phyloP scores from a whole-genome alignment of 2,113 vertebrate genomes.

The Coreoperca whiteheadi region DNA sequence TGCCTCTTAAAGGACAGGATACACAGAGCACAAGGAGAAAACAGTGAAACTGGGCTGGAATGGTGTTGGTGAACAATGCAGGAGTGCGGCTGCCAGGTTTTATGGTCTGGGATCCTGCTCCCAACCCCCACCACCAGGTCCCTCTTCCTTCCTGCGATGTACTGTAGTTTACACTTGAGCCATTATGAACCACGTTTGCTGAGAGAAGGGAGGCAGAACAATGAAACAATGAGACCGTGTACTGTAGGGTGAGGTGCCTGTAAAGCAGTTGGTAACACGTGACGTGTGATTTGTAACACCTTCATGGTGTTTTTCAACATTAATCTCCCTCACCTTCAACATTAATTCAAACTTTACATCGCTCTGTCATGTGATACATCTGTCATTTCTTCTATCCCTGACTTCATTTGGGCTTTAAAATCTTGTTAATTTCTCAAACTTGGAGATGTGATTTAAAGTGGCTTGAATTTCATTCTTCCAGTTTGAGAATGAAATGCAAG shows the following conservation, averaged over 20 bases:
- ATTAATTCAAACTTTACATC: constrained; percentile 41
- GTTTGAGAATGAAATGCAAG: not conserved
- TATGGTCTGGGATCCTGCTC: constrained; percentile 80
- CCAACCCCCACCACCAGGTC: constrained; percentile 80
- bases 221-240: constrained; percentile 79
- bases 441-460: not conserved
- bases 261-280: constrained; percentile 32
- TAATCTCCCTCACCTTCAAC: constrained; percentile 34
- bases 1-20: constrained; percentile 82
- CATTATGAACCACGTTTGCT: constrained; percentile 68
- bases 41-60: constrained; percentile 76
- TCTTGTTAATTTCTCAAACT: not conserved
- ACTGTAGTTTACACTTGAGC: constrained; percentile 86
- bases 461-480: no score
- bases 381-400: not conserved
- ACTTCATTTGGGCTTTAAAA: not conserved
- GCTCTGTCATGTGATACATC: constrained; percentile 20
- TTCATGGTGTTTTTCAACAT: constrained; percentile 39
- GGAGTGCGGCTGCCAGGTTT: constrained; percentile 82
- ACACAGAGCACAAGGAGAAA: constrained; percentile 69
- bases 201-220: constrained; percentile 78
- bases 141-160: constrained; percentile 87
- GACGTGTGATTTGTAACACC: constrained; percentile 52
- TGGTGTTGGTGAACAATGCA: constrained; percentile 82
- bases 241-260: constrained; percentile 42